Base-by-base conservation (phyloP, 2,888 invertebrate species). In the Euzophera pinguis region DNA sequence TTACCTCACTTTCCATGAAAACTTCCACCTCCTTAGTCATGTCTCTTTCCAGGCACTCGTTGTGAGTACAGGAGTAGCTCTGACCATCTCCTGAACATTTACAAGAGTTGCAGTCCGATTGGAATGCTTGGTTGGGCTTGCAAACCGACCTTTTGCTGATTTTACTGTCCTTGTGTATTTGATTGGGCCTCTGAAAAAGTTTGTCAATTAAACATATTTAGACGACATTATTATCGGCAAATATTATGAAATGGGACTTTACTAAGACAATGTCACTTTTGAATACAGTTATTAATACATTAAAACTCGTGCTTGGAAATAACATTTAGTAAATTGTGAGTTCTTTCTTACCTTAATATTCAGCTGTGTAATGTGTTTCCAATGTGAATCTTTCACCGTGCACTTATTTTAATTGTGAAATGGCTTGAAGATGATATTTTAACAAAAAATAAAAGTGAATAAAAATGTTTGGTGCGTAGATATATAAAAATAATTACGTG, bases 101-200 rank as follows among this genome's bases (percentile, higher is more conserved):
- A 61, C 92, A 92, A 2, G 81, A 78, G 62, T 92, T 92, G 65
- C 92, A 92, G 17, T 92, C 91, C 1, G 81, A 64, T 62, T 81
- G 77, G 55, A 91, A 91, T 48, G 78, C 80, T 47, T 87, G 79
- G 42, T 83, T 79, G 0, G 91, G 84, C 53, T 88, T 88, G 62
- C 92, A 92, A 0, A 78, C 69, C 0, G 75, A 71, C 0, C 79
- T 62, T 41, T 83, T 84, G 1, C 60, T 17, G 12, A 73, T 52
- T 9, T 56, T 60, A 29, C 69, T 71, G 0, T 42, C 34, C n/a
- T 53, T 47, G 10, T 53, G 38, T 5, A 59, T 22, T 0, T 52
- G 14, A 12, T 57, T 55, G 14, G 12, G 9, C 27, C 55, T 52
- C 50, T 53, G 7, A 12, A 50, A 42, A 35, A 47, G 17, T 14